Evolutionary conservation across 2,797 vertebrate species (phyloP).

Genomic region (Fratercula arctica): DNA sequence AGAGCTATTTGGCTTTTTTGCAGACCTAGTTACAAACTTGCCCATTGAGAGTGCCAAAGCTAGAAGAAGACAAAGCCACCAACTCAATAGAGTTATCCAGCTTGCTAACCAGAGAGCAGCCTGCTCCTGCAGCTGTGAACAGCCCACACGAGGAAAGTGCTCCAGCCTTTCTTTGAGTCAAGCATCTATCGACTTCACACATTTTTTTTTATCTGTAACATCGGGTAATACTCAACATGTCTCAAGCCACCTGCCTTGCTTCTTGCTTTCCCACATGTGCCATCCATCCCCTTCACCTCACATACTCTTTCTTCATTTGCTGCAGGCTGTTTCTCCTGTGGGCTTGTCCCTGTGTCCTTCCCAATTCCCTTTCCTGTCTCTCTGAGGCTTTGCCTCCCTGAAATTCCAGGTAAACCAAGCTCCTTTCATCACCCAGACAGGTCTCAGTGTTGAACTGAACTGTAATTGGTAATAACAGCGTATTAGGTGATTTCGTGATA

Average conservation of each 20-base stretch:
- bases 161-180: background rate
- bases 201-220: background rate
- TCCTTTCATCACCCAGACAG: background rate
- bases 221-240: background rate
- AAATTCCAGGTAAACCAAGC: background rate
- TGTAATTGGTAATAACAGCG: background rate
- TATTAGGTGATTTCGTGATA: background rate
- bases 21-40: background rate
- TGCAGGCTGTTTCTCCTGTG: background rate
- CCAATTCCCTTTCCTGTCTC: background rate
- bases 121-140: background rate
- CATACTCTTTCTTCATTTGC: background rate
- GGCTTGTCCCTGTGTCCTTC: background rate
- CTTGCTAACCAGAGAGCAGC: background rate
- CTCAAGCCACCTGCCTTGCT: background rate
- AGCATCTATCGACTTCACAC: background rate
- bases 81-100: background rate
- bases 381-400: background rate
- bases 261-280: background rate
- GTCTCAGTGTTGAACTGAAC: background rate
- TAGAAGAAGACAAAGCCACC: background rate
- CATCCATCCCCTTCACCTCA: background rate
- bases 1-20: background rate
- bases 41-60: background rate
- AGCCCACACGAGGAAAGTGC: background rate